Evolutionary conservation across 2,113 vertebrate species (phyloP).

Genomic region (Nestor notabilis): DNA sequence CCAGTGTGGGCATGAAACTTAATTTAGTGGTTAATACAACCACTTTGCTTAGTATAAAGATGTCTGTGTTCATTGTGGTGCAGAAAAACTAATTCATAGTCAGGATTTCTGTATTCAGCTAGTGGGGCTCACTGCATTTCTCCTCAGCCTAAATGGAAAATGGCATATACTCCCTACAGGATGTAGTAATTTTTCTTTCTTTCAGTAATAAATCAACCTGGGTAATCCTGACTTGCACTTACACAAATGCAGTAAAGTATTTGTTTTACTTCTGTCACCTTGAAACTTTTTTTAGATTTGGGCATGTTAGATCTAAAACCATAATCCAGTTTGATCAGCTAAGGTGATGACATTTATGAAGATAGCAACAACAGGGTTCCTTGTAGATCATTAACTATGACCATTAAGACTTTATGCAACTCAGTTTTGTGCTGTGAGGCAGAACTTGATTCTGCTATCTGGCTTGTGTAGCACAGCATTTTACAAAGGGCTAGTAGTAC

Average conservation of each 20-base stretch:
- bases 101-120: not conserved
- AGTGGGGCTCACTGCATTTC: not conserved
- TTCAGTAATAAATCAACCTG: not conserved
- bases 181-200: rapidly evolving
- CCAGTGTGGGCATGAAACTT: not conserved
- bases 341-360: not conserved
- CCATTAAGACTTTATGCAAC: not conserved
- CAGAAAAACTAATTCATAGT: not conserved
- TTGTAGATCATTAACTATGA: not conserved
- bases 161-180: not conserved
- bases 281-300: not conserved
- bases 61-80: not conserved
- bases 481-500: not conserved
- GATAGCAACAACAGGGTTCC: not conserved
- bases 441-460: not conserved
- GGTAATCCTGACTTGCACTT: not conserved
- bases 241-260: not conserved
- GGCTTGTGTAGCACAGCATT: not conserved
- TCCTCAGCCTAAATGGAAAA: not conserved
- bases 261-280: not conserved
- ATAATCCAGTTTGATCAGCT: not conserved
- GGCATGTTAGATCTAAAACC: not conserved
- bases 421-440: not conserved
- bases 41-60: not conserved
- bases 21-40: not conserved